Evolutionary conservation across 2,797 vertebrate genomes (phyloP).

Genomic region (Alectoris magna): DNA sequence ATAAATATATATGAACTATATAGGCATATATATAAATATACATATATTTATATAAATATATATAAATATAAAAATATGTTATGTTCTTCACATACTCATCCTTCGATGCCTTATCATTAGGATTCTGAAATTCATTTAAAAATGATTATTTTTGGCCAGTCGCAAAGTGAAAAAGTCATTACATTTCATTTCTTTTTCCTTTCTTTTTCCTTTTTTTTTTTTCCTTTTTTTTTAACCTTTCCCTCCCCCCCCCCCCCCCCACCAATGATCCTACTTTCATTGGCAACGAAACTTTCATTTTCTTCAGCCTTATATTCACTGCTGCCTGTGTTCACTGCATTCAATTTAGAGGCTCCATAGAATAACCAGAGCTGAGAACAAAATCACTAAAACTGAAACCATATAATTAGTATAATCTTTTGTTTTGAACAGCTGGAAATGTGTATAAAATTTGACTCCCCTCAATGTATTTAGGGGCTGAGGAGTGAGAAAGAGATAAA

Average conservation of each 20-base stretch:
- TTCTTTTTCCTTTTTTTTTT: not conserved
- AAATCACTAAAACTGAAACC: not conserved
- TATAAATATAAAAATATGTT: not conserved
- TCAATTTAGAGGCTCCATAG: not conserved
- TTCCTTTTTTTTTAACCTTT: not conserved
- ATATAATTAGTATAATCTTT: not conserved
- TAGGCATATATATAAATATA: not conserved
- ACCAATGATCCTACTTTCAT: not conserved
- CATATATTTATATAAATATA: too few species aligned
- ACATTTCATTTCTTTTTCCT: not conserved
- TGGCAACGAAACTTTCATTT: not conserved
- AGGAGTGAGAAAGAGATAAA: not conserved
- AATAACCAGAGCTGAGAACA: not conserved
- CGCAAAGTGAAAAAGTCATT: slow-evolving; percentile 4
- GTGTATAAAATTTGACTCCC: not conserved
- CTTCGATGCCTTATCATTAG: slow-evolving; percentile 1
- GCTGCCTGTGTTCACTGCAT: slow-evolving; percentile 5
- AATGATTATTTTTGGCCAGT: not conserved
- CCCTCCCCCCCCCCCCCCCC: too few species aligned
- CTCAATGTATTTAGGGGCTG: not conserved
- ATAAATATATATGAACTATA: not conserved
- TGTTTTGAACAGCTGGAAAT: not conserved
- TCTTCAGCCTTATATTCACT: not conserved
- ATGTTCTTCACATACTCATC: not conserved
- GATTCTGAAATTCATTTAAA: slow-evolving; percentile 24